phyloP scores from a whole-genome alignment of 2,888 invertebrate genomes.

The Eulithis prunata region DNA sequence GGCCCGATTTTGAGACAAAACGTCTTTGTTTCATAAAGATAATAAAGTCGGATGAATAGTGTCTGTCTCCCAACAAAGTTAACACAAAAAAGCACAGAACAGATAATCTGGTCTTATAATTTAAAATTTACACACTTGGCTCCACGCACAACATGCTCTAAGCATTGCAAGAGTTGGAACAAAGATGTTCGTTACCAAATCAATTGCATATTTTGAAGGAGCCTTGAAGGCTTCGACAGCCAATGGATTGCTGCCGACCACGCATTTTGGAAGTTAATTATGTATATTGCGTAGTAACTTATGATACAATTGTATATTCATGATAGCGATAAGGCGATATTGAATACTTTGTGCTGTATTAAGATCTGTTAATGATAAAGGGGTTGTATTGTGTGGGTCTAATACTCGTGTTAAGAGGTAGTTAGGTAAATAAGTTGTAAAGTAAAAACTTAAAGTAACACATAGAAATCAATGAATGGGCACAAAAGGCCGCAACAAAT shows the following conservation, averaged over 20 bases:
- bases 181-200: constrained; percentile 4
- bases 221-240: constrained; percentile 38
- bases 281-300: constrained; percentile 22
- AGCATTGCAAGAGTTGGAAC: background rate
- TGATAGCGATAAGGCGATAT: constrained; percentile 30
- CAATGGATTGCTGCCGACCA: constrained; percentile 42
- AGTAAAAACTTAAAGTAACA: too few species aligned
- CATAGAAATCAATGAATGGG: too few species aligned
- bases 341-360: constrained; percentile 22
- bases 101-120: too few species aligned
- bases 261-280: constrained; percentile 36
- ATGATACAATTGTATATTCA: constrained; percentile 32
- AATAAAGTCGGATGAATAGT: too few species aligned
- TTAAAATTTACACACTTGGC: too few species aligned
- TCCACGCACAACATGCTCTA: background rate
- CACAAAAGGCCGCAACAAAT: too few species aligned
- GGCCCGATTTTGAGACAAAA: too few species aligned
- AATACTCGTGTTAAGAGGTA: background rate
- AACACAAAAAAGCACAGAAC: too few species aligned
- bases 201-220: background rate
- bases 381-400: constrained; percentile 15
- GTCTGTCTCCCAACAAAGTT: too few species aligned
- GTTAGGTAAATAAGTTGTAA: too few species aligned
- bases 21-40: too few species aligned
- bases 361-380: constrained; percentile 24